phyloP scores from a whole-genome alignment of 2,797 vertebrate species.

The Setipinna tenuifilis region DNA sequence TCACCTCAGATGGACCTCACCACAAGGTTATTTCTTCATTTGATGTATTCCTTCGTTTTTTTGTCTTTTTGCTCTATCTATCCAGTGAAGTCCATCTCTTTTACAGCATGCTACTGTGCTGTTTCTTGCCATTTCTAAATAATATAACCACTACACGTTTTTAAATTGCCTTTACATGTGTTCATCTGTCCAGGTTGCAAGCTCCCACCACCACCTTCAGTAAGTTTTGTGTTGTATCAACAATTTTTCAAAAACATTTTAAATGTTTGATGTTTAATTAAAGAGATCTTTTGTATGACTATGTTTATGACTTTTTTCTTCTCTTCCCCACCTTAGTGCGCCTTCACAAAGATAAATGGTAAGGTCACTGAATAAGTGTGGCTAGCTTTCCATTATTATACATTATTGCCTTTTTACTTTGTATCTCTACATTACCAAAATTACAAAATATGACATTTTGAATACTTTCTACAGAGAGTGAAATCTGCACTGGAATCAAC shows the following conservation, averaged over 20 bases:
- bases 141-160: too few species aligned
- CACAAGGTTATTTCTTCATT: background rate
- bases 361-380: slow-evolving; percentile 1
- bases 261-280: too few species aligned
- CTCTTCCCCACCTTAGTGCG: slow-evolving; percentile 57
- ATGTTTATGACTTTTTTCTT: background rate
- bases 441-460: too few species aligned
- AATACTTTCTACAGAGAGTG: background rate
- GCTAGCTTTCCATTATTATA: background rate
- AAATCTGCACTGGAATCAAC: slow-evolving; percentile 57
- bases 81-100: background rate
- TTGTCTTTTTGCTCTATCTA: background rate
- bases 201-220: background rate
- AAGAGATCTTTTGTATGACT: background rate
- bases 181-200: background rate
- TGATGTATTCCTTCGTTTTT: background rate
- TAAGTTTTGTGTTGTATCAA: background rate
- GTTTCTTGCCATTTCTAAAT: too few species aligned
- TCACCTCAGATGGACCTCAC: background rate
- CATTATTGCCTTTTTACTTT: background rate
- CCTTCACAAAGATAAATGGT: slow-evolving; percentile 58
- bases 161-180: background rate
- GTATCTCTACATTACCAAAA: background rate
- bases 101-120: too few species aligned
- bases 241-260: too few species aligned